phyloP scores from a whole-genome alignment of 2,888 invertebrate genomes.

The Hydrotaea diabolus region DNA sequence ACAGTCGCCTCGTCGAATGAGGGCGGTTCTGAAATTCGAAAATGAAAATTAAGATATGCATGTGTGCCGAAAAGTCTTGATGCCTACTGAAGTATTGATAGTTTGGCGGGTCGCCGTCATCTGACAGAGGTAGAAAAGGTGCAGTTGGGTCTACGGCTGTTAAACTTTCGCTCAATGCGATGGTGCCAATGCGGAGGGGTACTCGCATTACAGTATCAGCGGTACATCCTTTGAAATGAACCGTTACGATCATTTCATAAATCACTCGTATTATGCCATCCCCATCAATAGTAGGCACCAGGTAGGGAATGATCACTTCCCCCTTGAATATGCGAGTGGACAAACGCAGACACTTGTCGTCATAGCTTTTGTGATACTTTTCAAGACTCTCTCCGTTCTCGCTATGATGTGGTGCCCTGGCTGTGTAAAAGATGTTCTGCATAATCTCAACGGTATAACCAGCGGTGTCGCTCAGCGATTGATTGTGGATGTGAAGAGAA shows the following conservation, averaged over 20 bases:
- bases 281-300: constrained; percentile 59
- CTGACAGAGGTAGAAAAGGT: constrained; percentile 42
- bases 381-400: background rate
- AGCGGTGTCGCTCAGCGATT: constrained; percentile 62
- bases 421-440: constrained; percentile 67
- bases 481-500: constrained; percentile 69
- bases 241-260: constrained; percentile 61
- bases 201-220: constrained; percentile 54
- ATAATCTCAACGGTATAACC: constrained; percentile 65
- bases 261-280: constrained; percentile 63
- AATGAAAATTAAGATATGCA: too few species aligned
- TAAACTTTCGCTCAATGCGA: constrained; percentile 70
- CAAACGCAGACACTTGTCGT: constrained; percentile 55
- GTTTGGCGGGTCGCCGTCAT: constrained; percentile 64
- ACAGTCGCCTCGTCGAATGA: background rate
- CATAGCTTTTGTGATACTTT: background rate
- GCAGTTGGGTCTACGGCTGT: constrained; percentile 64
- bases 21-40: background rate
- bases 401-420: constrained; percentile 67
- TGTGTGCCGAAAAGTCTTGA: background rate
- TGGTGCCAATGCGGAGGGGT: constrained; percentile 71
- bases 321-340: constrained; percentile 65
- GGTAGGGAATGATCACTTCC: constrained; percentile 61
- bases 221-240: constrained; percentile 59
- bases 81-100: constrained; percentile 70